Evolutionary conservation across 2,113 vertebrate species (phyloP).

Genomic region (Polyodon spathula): DNA sequence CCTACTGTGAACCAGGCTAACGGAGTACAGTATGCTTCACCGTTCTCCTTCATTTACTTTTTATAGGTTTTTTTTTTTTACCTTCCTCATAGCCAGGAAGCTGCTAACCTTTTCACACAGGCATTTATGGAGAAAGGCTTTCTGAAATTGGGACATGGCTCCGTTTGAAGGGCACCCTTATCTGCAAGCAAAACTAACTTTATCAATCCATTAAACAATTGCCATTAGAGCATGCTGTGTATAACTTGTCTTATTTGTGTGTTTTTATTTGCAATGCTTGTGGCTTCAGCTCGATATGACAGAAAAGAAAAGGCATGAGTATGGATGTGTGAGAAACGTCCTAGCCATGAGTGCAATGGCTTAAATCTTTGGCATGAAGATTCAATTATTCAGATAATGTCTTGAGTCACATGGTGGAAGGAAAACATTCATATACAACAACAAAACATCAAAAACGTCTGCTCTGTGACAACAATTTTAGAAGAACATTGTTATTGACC

Average conservation of each 20-base stretch:
- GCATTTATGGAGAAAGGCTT: not conserved
- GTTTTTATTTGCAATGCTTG: not conserved
- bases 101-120: not conserved
- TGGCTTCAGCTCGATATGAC: not conserved
- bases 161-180: not conserved
- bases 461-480: not conserved
- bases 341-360: constrained; percentile 19
- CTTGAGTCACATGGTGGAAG: constrained; percentile 11
- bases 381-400: constrained; percentile 15
- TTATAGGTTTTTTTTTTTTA: not conserved
- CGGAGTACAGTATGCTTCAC: constrained; percentile 36
- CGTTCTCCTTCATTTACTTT: constrained; percentile 33
- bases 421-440: not conserved
- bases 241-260: not conserved
- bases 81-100: not conserved
- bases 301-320: not conserved
- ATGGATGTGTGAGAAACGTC: not conserved
- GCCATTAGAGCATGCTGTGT: not conserved
- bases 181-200: not conserved
- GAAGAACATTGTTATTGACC: constrained; percentile 2
- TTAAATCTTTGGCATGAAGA: constrained; percentile 13
- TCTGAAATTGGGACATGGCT: not conserved
- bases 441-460: not conserved
- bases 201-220: not conserved
- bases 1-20: constrained; percentile 34